Evolutionary conservation across 2,113 vertebrate species (phyloP).

Genomic region (Chelonoidis abingdonii): DNA sequence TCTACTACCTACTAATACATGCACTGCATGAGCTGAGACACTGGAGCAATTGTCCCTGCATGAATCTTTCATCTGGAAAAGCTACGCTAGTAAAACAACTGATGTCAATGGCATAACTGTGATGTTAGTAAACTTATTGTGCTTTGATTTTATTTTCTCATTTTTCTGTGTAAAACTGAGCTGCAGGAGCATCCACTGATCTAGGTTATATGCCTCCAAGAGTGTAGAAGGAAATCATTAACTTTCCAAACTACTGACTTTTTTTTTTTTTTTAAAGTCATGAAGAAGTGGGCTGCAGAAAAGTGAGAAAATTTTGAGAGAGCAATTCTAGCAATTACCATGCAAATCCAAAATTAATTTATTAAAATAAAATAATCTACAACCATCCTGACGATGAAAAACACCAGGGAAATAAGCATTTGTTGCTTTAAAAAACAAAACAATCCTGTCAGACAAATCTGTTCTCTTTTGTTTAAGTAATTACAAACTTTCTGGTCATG

Average conservation of each 20-base stretch:
- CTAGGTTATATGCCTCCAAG: rapidly evolving
- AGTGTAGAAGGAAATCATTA: background rate
- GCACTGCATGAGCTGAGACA: background rate
- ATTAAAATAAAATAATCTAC: slow-evolving; percentile 43
- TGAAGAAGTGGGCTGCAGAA: background rate
- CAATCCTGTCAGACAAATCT: slow-evolving; percentile 44
- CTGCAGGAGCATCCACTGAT: background rate
- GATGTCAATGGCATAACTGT: background rate
- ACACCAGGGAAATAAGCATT: slow-evolving; percentile 49
- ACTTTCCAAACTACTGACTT: background rate
- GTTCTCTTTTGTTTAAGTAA: background rate
- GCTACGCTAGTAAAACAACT: background rate
- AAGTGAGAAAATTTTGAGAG: background rate
- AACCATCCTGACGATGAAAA: slow-evolving; percentile 53
- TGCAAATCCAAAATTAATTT: background rate
- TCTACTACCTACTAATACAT: background rate
- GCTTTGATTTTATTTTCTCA: background rate
- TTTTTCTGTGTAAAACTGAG: background rate
- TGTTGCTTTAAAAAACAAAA: slow-evolving; percentile 41
- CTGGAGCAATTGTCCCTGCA: background rate
- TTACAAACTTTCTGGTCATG: slow-evolving; percentile 27
- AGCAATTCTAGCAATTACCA: slow-evolving; percentile 45
- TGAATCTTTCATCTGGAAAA: background rate
- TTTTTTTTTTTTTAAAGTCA: background rate
- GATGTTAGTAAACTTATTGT: background rate